Evolutionary conservation across 2,113 vertebrate species (phyloP).

Genomic region (Bufo bufo): DNA sequence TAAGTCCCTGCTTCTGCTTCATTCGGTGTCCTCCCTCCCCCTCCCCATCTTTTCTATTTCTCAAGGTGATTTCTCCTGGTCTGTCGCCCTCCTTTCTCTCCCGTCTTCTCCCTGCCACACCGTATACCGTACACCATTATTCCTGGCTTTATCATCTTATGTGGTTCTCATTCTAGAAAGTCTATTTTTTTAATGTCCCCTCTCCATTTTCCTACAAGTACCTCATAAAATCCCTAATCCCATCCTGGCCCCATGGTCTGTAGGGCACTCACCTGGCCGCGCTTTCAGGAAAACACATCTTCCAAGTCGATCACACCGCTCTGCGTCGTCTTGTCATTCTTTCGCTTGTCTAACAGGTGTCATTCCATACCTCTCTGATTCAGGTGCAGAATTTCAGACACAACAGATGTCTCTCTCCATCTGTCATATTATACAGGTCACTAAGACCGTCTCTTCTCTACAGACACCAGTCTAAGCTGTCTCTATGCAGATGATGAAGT

Average conservation of each 20-base stretch:
- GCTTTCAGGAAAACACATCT: neutral
- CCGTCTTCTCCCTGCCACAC: neutral
- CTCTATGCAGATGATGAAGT: neutral
- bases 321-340: neutral
- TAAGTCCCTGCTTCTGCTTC: constrained; percentile 47
- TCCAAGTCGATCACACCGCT: neutral
- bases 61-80: constrained; percentile 54
- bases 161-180: neutral
- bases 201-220: neutral
- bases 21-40: constrained; percentile 28
- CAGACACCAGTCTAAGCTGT: neutral
- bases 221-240: neutral
- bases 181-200: neutral
- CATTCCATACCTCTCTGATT: constrained; percentile 11
- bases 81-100: constrained; percentile 13
- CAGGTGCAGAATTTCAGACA: neutral
- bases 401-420: constrained; percentile 34
- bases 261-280: constrained; percentile 7
- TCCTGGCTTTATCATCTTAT: neutral
- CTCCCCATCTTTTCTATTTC: constrained; percentile 36
- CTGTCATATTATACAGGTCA: constrained; percentile 26
- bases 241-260: neutral
- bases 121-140: neutral
- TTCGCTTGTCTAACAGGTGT: constrained; percentile 42
- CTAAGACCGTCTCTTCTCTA: neutral